phyloP scores from a whole-genome alignment of 2,797 vertebrate species.

The Bothrops alternatus region DNA sequence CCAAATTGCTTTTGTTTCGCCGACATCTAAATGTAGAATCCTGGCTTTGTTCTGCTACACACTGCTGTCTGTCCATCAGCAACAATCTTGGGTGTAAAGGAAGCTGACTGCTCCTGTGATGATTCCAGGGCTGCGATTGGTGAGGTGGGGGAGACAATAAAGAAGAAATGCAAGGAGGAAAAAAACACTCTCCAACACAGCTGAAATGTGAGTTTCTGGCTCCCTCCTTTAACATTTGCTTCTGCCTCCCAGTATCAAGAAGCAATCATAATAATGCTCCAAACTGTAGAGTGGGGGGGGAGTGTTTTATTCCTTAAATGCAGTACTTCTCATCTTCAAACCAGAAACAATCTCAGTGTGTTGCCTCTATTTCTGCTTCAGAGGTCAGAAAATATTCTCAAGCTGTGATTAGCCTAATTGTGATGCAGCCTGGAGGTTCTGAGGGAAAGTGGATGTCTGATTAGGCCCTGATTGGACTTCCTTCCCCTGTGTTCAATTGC shows the following conservation, averaged over 20 bases:
- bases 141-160: background rate
- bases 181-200: background rate
- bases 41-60: background rate
- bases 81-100: background rate
- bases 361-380: slow-evolving; percentile 15
- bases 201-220: background rate
- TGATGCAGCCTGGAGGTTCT: slow-evolving; percentile 24
- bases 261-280: background rate
- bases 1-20: background rate
- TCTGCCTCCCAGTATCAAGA: background rate
- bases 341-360: slow-evolving; percentile 17
- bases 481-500: slow-evolving; percentile 5
- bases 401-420: slow-evolving; percentile 40
- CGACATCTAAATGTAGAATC: background rate
- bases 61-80: background rate
- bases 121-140: background rate
- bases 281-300: background rate
- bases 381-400: slow-evolving; percentile 34
- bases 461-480: slow-evolving; percentile 24
- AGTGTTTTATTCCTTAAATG: background rate
- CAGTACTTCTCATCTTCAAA: slow-evolving; percentile 5
- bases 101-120: background rate
- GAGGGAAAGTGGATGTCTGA: slow-evolving; percentile 14
- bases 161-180: background rate
- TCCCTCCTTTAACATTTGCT: background rate